These are phyloP conservation scores for Heliconius ethilla DNA, from an alignment of 2,888 invertebrate species.

Conservation along the genomic window DNA sequence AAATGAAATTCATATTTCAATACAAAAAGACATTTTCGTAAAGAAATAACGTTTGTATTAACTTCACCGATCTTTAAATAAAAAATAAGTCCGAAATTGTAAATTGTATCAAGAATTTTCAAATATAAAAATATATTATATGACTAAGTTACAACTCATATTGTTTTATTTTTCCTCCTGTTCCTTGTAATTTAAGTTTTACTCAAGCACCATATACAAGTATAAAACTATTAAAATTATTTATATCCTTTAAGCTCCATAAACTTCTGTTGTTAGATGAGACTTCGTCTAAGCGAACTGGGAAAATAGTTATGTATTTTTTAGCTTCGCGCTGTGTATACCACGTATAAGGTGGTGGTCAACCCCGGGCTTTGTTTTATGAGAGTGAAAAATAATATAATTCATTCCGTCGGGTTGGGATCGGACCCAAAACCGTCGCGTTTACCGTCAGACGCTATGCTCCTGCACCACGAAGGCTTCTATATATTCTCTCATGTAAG, in stretches of 20 bases:
- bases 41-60: constrained; percentile 34
- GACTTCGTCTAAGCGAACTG: not conserved
- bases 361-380: too few relatives aligned
- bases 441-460: too few relatives aligned
- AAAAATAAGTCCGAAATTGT: constrained; percentile 64
- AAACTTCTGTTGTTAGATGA: constrained; percentile 1
- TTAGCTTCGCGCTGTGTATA: not conserved
- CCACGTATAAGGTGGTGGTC: too few relatives aligned
- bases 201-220: not conserved
- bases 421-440: too few relatives aligned
- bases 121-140: constrained; percentile 74
- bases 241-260: not conserved
- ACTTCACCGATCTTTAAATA: constrained; percentile 56
- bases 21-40: constrained; percentile 26
- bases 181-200: not conserved
- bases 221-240: not conserved
- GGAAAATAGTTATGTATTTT: not conserved
- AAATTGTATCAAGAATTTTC: constrained; percentile 77
- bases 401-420: too few relatives aligned
- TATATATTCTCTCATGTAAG: too few relatives aligned
- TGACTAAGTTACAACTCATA: constrained; percentile 73
- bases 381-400: too few relatives aligned
- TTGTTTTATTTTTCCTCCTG: constrained; percentile 54
- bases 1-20: constrained; percentile 41
- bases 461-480: too few relatives aligned